These are phyloP conservation scores for Oxyura jamaicensis DNA, from an alignment of 2,113 vertebrate species.

Conservation along the genomic window DNA sequence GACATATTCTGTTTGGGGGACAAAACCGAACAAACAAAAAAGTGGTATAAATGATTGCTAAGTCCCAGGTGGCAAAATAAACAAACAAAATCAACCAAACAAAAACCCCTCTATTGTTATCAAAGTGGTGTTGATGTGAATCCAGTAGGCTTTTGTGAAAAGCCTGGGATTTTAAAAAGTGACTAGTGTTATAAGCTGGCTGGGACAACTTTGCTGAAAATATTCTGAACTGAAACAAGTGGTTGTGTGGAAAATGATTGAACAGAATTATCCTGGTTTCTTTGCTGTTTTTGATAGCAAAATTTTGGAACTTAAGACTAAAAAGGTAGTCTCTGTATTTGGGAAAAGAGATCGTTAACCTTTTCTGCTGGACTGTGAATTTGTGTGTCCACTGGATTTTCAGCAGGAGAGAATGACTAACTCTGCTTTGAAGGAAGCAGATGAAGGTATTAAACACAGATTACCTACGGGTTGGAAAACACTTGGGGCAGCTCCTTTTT, in stretches of 20 bases:
- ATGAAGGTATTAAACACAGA: not conserved
- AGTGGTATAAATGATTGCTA: not conserved
- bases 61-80: not conserved
- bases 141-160: not conserved
- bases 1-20: not conserved
- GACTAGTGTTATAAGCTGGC: not conserved
- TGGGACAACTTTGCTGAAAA: not conserved
- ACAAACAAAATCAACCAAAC: not conserved
- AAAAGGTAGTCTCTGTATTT: not conserved
- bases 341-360: not conserved
- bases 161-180: not conserved
- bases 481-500: not conserved
- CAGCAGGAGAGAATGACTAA: not conserved
- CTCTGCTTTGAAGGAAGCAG: not conserved
- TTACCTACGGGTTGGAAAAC: not conserved
- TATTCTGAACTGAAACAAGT: not conserved
- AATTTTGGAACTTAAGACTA: not conserved
- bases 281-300: not conserved
- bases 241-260: not conserved
- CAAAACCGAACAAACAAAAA: not conserved
- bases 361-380: rapidly evolving
- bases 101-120: not conserved
- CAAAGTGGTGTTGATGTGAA: not conserved
- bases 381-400: not conserved
- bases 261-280: not conserved